These are phyloP conservation scores for Drosophila navojoa DNA, from an alignment of 1,140 invertebrate genomes.

Conservation along the genomic window DNA sequence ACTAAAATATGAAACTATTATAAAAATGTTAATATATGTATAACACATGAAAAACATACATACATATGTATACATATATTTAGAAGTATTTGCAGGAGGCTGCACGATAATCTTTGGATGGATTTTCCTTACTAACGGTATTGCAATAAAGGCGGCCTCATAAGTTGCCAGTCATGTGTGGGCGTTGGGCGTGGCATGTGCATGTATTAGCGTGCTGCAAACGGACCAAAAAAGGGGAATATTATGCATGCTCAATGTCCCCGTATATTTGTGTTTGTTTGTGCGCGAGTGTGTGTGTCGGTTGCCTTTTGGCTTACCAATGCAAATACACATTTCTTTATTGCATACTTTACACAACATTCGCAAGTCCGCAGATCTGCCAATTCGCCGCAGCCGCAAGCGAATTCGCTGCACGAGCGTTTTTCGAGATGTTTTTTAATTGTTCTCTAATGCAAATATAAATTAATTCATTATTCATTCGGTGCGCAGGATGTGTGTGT, in stretches of 20 bases:
- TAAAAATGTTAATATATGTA: not conserved
- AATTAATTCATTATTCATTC: constrained; percentile 18
- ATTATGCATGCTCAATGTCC: constrained; percentile 10
- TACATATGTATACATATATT: no score
- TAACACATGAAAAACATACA: no score
- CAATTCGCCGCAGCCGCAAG: constrained; percentile 11
- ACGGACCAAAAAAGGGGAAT: not conserved
- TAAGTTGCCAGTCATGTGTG: constrained; percentile 27
- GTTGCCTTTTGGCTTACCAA: no score
- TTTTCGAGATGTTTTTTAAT: constrained; percentile 17
- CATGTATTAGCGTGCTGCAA: constrained; percentile 5
- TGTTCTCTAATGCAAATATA: constrained; percentile 18
- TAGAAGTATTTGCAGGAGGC: not conserved
- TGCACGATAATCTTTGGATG: constrained; percentile 4
- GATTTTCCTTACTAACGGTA: constrained; percentile 16
- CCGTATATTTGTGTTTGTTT: not conserved
- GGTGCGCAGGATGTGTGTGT: not conserved
- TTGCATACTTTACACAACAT: constrained; percentile 23
- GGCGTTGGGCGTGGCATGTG: constrained; percentile 24
- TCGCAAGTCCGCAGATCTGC: constrained; percentile 18
- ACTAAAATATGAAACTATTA: no score
- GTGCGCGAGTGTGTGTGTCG: not conserved
- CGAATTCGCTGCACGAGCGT: constrained; percentile 5
- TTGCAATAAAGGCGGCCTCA: constrained; percentile 32
- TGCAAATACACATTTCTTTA: constrained; percentile 9